Evolutionary conservation across 2,797 vertebrate species (phyloP).

Genomic region (Falco biarmicus): DNA sequence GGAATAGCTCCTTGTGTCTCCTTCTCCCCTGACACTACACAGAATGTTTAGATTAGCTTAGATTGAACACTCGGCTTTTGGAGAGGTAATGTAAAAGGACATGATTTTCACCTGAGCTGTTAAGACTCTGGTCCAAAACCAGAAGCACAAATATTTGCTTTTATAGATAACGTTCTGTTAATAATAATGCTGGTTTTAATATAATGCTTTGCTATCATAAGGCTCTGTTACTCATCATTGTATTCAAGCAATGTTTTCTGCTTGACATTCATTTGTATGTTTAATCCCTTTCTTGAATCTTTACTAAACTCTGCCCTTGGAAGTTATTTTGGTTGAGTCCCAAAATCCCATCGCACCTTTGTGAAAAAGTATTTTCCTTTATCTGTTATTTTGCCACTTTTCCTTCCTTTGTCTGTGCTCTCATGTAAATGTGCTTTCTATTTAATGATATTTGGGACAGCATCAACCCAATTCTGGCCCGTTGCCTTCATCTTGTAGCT

Average conservation of each 20-base stretch:
- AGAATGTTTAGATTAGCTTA: constrained; percentile 6
- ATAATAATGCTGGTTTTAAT: background rate
- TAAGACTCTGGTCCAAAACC: background rate
- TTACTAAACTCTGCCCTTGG: background rate
- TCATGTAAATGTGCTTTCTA: background rate
- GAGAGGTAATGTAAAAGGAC: background rate
- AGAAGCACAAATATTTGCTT: background rate
- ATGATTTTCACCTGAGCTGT: background rate
- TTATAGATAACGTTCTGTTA: background rate
- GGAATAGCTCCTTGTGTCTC: constrained; percentile 16
- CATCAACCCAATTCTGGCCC: background rate
- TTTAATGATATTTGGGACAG: background rate
- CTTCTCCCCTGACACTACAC: background rate
- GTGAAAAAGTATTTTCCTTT: background rate
- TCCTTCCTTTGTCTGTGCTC: background rate
- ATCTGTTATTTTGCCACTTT: background rate
- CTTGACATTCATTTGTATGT: background rate
- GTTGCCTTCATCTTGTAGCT: background rate
- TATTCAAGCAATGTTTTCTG: background rate
- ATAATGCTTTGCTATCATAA: background rate
- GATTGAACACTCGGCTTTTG: background rate
- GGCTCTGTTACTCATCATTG: background rate
- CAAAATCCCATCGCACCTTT: background rate
- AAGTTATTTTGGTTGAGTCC: background rate
- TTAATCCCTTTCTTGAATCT: background rate